These are phyloP conservation scores for Centroberyx gerrardi DNA, from an alignment of 2,797 vertebrate species.

Conservation along the genomic window DNA sequence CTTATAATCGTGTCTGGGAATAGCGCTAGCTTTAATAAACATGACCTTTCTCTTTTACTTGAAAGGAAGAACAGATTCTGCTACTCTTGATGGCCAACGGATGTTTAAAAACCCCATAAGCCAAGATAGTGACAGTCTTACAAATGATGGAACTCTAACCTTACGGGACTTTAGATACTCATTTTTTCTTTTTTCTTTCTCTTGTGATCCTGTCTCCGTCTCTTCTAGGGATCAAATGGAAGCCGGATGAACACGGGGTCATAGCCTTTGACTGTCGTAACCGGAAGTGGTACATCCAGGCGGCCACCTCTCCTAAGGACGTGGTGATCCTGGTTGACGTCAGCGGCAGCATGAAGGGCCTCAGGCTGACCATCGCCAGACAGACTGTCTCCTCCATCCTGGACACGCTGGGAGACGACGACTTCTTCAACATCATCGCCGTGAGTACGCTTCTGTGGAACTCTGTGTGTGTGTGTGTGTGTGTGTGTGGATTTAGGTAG, in stretches of 20 bases:
- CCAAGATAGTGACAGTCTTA: too few relatives aligned
- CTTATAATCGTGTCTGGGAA: not conserved
- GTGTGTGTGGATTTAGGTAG: constrained; percentile 7
- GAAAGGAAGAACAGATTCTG: not conserved
- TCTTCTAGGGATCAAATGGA: constrained; percentile 95
- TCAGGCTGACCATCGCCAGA: constrained; percentile 95
- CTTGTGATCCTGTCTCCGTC: constrained; percentile 1
- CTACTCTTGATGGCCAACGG: not conserved
- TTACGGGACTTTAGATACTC: too few relatives aligned
- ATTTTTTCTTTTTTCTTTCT: not conserved
- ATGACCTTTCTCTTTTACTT: not conserved
- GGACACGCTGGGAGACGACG: constrained; percentile 97
- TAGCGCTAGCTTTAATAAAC: not conserved
- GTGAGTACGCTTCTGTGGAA: constrained; percentile 82
- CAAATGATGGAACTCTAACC: too few relatives aligned
- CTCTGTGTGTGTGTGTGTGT: constrained; percentile 16
- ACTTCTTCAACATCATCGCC: constrained; percentile 99
- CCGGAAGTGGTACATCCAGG: constrained; percentile 99
- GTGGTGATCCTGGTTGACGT: constrained; percentile 98
- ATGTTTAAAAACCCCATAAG: not conserved
- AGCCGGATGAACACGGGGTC: constrained; percentile 96
- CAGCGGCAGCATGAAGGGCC: constrained; percentile 98
- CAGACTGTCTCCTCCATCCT: constrained; percentile 98
- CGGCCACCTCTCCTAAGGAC: constrained; percentile 97
- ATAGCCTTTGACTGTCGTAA: constrained; percentile 99